Percentiles rank a stretch among this genome's conserved stretches.
Evolutionary conservation across 1,140 invertebrate species (phyloP).

Genomic region (Drosophila elegans): DNA sequence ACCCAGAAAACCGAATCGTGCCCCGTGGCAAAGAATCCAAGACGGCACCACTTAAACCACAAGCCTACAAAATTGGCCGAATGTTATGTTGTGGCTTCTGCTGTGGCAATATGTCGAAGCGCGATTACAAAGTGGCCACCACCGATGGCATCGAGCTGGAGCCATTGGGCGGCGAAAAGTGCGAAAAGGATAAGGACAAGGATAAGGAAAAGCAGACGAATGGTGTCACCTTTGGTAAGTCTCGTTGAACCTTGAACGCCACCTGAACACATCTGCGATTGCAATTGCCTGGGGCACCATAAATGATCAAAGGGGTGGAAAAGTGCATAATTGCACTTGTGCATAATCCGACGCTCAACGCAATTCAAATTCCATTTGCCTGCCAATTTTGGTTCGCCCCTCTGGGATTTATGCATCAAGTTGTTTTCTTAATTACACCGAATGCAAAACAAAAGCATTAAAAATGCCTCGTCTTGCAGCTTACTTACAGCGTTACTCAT

Average conservation of each 20-base stretch:
- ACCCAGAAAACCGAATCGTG: slow-evolving; percentile 11
- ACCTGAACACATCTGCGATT: slow-evolving; percentile 5
- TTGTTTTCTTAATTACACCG: slow-evolving; percentile 75
- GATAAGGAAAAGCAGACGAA: slow-evolving; percentile 84
- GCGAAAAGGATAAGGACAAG: slow-evolving; percentile 82
- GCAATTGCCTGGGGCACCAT: slow-evolving; percentile 33
- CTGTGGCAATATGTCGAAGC: slow-evolving; percentile 84
- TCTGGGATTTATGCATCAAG: slow-evolving; percentile 50
- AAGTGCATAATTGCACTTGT: slow-evolving; percentile 74
- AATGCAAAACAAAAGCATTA: slow-evolving; percentile 69
- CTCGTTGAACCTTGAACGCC: no score
- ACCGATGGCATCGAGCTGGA: slow-evolving; percentile 84
- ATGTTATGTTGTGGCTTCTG: slow-evolving; percentile 85
- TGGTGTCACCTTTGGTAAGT: slow-evolving; percentile 84
- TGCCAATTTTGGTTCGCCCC: slow-evolving; percentile 39
- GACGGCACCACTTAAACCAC: slow-evolving; percentile 73
- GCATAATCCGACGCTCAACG: slow-evolving; percentile 61
- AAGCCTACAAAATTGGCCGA: slow-evolving; percentile 79
- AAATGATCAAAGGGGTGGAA: slow-evolving; percentile 49
- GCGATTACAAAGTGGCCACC: slow-evolving; percentile 84
- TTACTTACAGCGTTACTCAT: slow-evolving; percentile 69
- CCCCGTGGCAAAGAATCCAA: slow-evolving; percentile 39
- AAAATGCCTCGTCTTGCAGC: slow-evolving; percentile 59
- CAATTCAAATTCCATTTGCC: slow-evolving; percentile 35
- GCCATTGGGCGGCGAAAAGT: slow-evolving; percentile 83